These are phyloP conservation scores for Astreopora myriophthalma DNA, from an alignment of 64 coral and sea anemone species.

Conservation along the genomic window DNA sequence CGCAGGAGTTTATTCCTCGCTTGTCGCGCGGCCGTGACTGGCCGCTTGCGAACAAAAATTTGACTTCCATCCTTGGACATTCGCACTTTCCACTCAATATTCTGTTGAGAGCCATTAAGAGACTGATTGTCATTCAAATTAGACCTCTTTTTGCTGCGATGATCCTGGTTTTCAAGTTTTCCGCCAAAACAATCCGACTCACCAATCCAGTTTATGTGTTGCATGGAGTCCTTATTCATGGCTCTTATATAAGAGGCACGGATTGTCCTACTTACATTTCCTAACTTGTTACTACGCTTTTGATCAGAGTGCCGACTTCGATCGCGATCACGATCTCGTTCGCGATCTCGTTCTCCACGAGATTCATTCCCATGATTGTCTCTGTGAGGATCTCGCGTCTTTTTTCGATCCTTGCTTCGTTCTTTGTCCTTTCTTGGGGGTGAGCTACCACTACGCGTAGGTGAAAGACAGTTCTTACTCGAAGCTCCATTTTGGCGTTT, in stretches of 20 bases:
- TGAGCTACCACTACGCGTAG: slow-evolving; percentile 29
- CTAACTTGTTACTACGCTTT: slow-evolving; percentile 69
- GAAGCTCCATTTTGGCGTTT: slow-evolving; percentile 30
- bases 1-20: slow-evolving; percentile 89
- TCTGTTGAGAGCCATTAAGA: slow-evolving; percentile 61
- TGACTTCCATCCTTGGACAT: slow-evolving; percentile 90
- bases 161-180: slow-evolving; percentile 7
- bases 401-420: slow-evolving; percentile 17
- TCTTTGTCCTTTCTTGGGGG: slow-evolving; percentile 31
- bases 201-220: slow-evolving; percentile 84
- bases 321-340: slow-evolving; percentile 58
- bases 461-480: slow-evolving; percentile 12
- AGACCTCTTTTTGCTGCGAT: slow-evolving; percentile 67
- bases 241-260: slow-evolving; percentile 93
- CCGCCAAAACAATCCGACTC: slow-evolving; percentile 60
- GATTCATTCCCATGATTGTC: slow-evolving; percentile 14
- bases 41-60: slow-evolving; percentile 85
- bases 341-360: slow-evolving; percentile 46
- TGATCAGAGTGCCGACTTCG: slow-evolving; percentile 76
- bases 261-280: slow-evolving; percentile 90
- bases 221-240: slow-evolving; percentile 75
- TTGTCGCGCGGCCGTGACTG: slow-evolving; percentile 55
- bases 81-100: slow-evolving; percentile 90
- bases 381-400: slow-evolving; percentile 1
- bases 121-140: slow-evolving; percentile 61